These are phyloP conservation scores for Pandemis cinnamomeana DNA, from an alignment of 2,888 invertebrate genomes.

Conservation along the genomic window DNA sequence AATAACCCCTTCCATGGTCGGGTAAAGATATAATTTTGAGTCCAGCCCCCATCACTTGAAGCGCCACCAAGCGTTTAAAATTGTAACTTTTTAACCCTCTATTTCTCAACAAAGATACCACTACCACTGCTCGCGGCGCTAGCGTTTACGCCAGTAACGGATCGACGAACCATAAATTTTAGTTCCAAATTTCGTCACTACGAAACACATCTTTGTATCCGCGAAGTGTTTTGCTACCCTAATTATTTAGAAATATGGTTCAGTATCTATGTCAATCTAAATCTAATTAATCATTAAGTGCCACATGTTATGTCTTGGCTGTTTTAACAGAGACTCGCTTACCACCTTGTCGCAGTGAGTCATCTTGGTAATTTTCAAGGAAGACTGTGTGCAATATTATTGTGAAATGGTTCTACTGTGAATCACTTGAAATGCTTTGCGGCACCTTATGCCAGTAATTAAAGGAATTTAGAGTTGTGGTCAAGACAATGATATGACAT, in stretches of 20 bases:
- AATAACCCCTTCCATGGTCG: neutral
- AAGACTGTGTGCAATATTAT: too few species aligned
- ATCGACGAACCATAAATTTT: neutral
- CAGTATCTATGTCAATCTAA: slow-evolving; percentile 8
- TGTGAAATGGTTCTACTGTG: too few species aligned
- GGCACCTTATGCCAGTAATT: neutral
- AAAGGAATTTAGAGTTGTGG: neutral
- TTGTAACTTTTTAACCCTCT: neutral
- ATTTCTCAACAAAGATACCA: neutral
- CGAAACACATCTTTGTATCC: neutral
- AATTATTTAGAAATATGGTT: slow-evolving; percentile 7
- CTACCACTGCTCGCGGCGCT: neutral
- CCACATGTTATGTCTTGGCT: neutral
- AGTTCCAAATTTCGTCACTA: slow-evolving; percentile 2
- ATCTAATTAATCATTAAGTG: slow-evolving; percentile 15
- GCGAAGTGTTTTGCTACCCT: slow-evolving; percentile 3
- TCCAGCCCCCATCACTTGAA: neutral
- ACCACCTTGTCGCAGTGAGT: too few species aligned
- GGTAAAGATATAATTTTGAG: neutral
- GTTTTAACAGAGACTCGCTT: too few species aligned
- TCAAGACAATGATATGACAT: neutral
- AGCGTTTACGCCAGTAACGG: neutral
- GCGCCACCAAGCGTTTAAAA: neutral
- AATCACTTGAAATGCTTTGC: too few species aligned
- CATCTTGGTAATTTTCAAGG: too few species aligned